Base-by-base conservation (phyloP, 1,140 invertebrate genomes). In the Goniozus legneri region DNA sequence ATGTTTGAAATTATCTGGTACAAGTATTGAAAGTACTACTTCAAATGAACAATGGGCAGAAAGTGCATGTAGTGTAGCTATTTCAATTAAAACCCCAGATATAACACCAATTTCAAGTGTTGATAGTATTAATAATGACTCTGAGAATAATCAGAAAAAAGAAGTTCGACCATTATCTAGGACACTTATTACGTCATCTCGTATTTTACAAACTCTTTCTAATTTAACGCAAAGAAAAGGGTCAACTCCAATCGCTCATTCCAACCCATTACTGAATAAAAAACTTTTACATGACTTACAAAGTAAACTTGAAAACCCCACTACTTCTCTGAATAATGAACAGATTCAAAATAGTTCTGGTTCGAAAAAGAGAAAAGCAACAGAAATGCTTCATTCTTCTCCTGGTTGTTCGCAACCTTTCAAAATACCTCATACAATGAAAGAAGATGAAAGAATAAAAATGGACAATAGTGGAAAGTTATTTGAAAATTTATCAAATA, bases 201-300 rank as follows among this genome's bases (percentile, higher is more conserved):
- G 64, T 24, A 71, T 76, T n/a, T 54, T 76, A 3, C 64, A 75
- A 42, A 73, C 73, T 10, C 64, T 76, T 12, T 65, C 71, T 1
- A 69, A 44, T 33, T 62, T 73, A 13, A 69, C 64, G 2, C 63
- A 56, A 43, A 47, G 62, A 6, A 68, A 69, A 47, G 35, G 37
- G 35, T 20, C 61, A 50, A 45, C 40, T 31, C 18, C 0, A n/a
- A 21, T 10, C 37, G 16, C 10, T 14, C 16, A 36, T 7, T 18
- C 8, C 15, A n/a, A n/a, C n/a, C n/a, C n/a, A n/a, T n/a, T n/a
- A n/a, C n/a, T n/a, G n/a, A n/a, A n/a, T n/a, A n/a, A n/a, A n/a
- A n/a, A n/a, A n/a, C n/a, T n/a, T n/a, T n/a, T n/a, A n/a, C n/a
- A n/a, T n/a, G n/a, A n/a, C n/a, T n/a, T n/a, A n/a, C n/a, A n/a